Evolutionary conservation across 2,888 invertebrate species (phyloP).

Genomic region (Strigamia crassipes): DNA sequence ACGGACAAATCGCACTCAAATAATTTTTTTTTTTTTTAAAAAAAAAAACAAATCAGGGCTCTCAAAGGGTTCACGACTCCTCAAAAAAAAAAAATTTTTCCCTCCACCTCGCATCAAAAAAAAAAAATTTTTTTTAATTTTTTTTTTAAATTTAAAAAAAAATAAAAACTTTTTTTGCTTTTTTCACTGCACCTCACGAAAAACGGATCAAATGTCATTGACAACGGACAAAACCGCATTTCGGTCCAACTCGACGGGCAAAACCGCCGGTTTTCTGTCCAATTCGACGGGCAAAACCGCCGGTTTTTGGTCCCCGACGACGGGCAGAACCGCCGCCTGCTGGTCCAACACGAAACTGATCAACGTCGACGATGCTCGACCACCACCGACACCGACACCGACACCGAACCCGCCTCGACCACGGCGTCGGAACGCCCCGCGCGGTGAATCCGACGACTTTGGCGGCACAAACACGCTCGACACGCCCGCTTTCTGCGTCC

Average conservation of each 20-base stretch:
- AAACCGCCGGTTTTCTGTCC: no score
- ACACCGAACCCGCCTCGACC: neutral
- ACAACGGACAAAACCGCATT: no score
- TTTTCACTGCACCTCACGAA: neutral
- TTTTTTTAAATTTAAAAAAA: neutral
- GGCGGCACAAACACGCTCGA: slow-evolving; percentile 48
- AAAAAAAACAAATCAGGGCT: neutral
- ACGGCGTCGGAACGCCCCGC: neutral
- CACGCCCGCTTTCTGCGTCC: slow-evolving; percentile 53
- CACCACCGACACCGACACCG: neutral
- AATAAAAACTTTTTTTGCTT: neutral
- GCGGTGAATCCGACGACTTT: neutral
- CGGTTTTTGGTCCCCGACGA: no score
- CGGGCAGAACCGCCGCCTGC: slow-evolving; percentile 3
- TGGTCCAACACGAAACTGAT: neutral
- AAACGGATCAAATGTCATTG: neutral
- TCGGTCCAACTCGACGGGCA: no score
- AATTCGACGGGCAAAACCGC: no score
- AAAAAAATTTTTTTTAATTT: no score
- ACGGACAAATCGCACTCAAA: neutral
- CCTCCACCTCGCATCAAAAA: neutral
- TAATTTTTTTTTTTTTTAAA: neutral
- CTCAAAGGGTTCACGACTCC: slow-evolving; percentile 20
- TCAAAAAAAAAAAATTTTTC: slow-evolving; percentile 1
- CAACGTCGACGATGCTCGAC: neutral